Evolutionary conservation across 2,888 invertebrate genomes (phyloP).

Genomic region (Platycheirus albimanus): DNA sequence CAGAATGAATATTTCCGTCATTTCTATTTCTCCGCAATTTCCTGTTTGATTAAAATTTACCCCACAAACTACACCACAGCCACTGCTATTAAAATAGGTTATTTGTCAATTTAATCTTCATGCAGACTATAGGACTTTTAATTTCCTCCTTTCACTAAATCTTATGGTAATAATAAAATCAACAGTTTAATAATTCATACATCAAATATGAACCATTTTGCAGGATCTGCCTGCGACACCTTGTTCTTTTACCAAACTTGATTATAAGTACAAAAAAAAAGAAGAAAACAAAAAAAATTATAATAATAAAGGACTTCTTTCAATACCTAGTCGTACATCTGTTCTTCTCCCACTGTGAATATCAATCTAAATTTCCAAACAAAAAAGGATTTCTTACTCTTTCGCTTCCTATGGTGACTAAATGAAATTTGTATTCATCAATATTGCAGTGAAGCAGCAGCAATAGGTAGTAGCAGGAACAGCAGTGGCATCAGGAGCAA

Average conservation of each 20-base stretch:
- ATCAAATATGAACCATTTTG: neutral
- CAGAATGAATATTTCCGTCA: no score
- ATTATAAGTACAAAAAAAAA: slow-evolving; percentile 1
- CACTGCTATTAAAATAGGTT: no score
- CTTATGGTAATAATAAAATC: neutral
- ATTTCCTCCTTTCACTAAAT: neutral
- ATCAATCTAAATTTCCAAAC: slow-evolving; percentile 62
- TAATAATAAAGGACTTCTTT: slow-evolving; percentile 16
- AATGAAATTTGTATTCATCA: slow-evolving; percentile 73
- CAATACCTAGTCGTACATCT: slow-evolving; percentile 37
- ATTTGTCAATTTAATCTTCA: no score
- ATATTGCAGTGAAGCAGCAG: slow-evolving; percentile 55
- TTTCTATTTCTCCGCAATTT: no score
- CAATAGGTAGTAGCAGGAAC: neutral
- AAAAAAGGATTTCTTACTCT: slow-evolving; percentile 39
- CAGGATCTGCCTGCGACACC: neutral
- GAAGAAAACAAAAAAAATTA: slow-evolving; percentile 7
- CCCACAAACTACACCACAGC: no score
- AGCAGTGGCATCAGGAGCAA: neutral
- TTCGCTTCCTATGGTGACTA: slow-evolving; percentile 47
- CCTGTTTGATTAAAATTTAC: no score
- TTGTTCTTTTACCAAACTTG: slow-evolving; percentile 1
- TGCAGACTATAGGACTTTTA: no score
- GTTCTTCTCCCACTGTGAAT: slow-evolving; percentile 49
- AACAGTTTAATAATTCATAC: neutral